phyloP scores from a whole-genome alignment of 2,113 vertebrate genomes.

The Vidua chalybeata region DNA sequence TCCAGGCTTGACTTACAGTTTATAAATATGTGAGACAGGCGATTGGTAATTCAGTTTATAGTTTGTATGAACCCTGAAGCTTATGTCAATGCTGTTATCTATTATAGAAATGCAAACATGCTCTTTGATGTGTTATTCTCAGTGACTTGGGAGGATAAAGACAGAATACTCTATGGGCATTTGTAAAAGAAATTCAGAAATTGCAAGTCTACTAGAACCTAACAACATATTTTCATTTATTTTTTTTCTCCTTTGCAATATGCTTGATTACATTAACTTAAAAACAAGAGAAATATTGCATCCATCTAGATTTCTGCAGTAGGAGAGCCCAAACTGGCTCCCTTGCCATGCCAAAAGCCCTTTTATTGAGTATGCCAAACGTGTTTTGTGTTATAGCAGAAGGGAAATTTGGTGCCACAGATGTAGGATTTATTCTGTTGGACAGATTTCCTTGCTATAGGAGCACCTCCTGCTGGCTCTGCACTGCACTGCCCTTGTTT shows the following conservation, averaged over 20 bases:
- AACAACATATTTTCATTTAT: conserved; percentile 24
- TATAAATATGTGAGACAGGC: conserved; percentile 75
- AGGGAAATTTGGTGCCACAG: not conserved
- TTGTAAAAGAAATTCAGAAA: conserved; percentile 67
- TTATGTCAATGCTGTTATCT: conserved; percentile 79
- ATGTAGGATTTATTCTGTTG: not conserved
- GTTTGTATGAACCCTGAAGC: conserved; percentile 76
- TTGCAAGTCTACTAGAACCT: conserved; percentile 53
- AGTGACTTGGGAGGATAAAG: conserved; percentile 75
- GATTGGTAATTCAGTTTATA: conserved; percentile 76
- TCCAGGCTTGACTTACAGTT: conserved; percentile 68
- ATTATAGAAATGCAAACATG: conserved; percentile 74
- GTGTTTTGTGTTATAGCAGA: not conserved
- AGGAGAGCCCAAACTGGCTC: not conserved
- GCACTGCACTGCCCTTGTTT: not conserved
- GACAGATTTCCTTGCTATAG: conserved; percentile 21
- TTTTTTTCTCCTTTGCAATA: conserved; percentile 18
- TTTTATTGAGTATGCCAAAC: not conserved
- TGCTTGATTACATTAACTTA: conserved; percentile 26
- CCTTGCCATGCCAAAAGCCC: not conserved
- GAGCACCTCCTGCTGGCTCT: conserved; percentile 46
- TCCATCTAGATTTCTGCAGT: not conserved
- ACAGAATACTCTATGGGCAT: conserved; percentile 63
- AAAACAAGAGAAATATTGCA: not conserved
- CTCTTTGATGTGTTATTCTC: conserved; percentile 82